These are phyloP conservation scores for Drosophila kokeensis DNA, from an alignment of 2,888 invertebrate genomes.

Conservation along the genomic window DNA sequence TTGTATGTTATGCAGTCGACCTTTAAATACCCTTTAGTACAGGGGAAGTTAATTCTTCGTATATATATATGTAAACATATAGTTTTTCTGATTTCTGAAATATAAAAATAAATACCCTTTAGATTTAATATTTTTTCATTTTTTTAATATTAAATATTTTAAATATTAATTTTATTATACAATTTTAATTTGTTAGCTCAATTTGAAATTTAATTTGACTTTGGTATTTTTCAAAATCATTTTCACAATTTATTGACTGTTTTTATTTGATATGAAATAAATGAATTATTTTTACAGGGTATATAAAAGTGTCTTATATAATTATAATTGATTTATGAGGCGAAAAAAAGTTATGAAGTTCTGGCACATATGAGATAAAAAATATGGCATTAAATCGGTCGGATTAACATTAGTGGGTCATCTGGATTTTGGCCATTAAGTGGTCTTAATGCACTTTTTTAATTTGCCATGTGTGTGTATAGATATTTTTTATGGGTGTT, in stretches of 20 bases:
- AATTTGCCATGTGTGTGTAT: not conserved
- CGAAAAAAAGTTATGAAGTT: not conserved
- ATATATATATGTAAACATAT: not conserved
- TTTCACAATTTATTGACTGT: not conserved
- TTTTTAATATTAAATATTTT: not conserved
- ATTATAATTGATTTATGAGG: not conserved
- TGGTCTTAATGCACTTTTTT: not conserved
- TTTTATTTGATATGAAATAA: not conserved
- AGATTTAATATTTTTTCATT: not conserved
- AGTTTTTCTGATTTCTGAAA: not conserved
- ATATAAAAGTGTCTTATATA: not conserved
- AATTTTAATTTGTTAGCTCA: not conserved
- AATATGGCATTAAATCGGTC: not conserved
- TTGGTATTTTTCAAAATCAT: not conserved
- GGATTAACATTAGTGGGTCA: not conserved
- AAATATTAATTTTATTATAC: not conserved
- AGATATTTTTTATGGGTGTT: not conserved
- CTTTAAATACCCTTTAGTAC: not conserved
- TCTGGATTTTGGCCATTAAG: not conserved
- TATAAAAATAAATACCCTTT: rapidly evolving
- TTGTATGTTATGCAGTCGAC: not conserved
- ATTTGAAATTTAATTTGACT: not conserved
- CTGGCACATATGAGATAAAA: not conserved
- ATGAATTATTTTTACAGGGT: not conserved
- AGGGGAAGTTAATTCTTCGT: not conserved